Conservation (phyloP, 2,888 invertebrate genomes). For the Apodemia zela region DNA sequence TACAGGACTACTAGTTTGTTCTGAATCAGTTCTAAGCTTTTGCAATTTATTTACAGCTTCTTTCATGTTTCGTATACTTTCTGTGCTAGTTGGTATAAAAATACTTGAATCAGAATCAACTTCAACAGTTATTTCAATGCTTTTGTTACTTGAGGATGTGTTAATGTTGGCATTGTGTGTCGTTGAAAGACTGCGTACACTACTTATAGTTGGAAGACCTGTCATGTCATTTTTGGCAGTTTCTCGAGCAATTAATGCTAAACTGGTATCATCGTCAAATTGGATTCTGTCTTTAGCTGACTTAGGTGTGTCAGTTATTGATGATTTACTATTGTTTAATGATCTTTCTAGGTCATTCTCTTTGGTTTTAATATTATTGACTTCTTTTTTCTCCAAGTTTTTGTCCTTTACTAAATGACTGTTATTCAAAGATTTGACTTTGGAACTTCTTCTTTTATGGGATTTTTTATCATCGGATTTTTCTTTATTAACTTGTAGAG, state of each 20-base stretch:
- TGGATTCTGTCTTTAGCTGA: conserved; percentile 43
- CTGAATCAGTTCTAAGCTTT: conserved; percentile 43
- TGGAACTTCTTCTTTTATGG: conserved; percentile 47
- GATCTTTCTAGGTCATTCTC: conserved; percentile 26
- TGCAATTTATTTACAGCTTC: conserved; percentile 53
- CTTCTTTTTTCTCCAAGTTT: conserved; percentile 34
- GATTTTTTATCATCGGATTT: conserved; percentile 33
- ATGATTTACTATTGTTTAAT: conserved; percentile 31
- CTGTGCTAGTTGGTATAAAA: conserved; percentile 53
- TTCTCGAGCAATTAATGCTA: conserved; percentile 50
- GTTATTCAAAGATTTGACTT: conserved; percentile 45
- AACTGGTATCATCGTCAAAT: conserved; percentile 55
- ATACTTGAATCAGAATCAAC: conserved; percentile 45
- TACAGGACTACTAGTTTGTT: conserved; percentile 40
- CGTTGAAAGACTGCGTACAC: conserved; percentile 55
- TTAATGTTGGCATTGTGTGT: conserved; percentile 32
- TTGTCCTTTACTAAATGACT: conserved; percentile 33
- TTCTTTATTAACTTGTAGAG: conserved; percentile 34
- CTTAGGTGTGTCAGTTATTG: conserved; percentile 35
- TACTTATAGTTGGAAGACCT: conserved; percentile 58
- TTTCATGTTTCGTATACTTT: conserved; percentile 48
- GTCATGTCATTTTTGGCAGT: conserved; percentile 31
- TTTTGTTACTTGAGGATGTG: conserved; percentile 31
- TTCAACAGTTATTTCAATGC: conserved; percentile 45
- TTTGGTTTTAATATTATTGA: conserved; percentile 28